Base-by-base conservation (phyloP, 2,888 invertebrate species). In the Spialia ferax region DNA sequence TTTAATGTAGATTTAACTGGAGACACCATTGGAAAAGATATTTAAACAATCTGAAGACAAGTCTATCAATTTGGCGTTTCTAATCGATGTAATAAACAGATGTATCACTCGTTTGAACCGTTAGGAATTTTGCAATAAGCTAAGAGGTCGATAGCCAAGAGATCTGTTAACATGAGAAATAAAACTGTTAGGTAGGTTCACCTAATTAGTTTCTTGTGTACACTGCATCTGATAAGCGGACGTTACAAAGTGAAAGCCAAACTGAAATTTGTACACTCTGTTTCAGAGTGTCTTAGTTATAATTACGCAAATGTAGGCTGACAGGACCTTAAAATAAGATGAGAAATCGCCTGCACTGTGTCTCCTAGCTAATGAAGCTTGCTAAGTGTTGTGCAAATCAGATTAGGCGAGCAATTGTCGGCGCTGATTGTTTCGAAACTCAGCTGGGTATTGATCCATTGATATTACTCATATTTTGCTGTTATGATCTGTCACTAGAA, bases 351-450 rank as follows among this genome's bases (percentile, higher is more conserved):
- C 7, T 62, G 62, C 45, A 66, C 60, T 22, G 57, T 62, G 69
- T 59, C 50, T 65, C 57, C 55, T 64, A 56, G 61, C 52, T 63
- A 63, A 55, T 38, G 59, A 68, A 73, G 62, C 50, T 62, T 69
- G 60, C 48, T 66, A 69, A 71, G 52, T 69, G 63, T 69, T 69
- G 69, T 67, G 67, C 68, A 69, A 72, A 70, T 69, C 69, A 67
- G 72, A 75, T 71, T 71, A 71, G 66, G 63, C 69, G 70, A 70
- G 70, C 75, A 78, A 79, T 77, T 74, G 75, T 65, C 65, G 26
- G 26, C 18, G 75, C 64, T 68, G 56, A 68, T 68, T 56, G 70
- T 77, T 75, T 77, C 71, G 74, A 76, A 75, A 75, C 71, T 63
- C 65, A 68, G 75, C 35, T 64, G 70, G 63, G 75, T 52, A n/a